Evolutionary conservation across 2,113 vertebrate genomes (phyloP).

Genomic region (Bombycilla garrulus): DNA sequence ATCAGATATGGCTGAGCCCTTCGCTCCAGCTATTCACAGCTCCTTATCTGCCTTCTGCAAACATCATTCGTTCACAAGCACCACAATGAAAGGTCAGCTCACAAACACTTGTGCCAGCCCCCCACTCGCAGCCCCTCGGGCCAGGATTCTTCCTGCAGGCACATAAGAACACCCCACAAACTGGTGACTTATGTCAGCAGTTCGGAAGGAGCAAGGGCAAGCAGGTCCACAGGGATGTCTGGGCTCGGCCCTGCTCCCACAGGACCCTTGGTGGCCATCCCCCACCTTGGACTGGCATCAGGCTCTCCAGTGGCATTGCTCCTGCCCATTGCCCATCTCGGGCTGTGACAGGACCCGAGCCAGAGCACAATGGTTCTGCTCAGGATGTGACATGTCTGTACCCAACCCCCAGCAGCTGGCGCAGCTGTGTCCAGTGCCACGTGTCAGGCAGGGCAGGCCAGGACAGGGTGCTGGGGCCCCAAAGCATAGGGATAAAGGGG

Average conservation of each 20-base stretch:
- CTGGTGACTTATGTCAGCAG: no score
- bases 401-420: neutral
- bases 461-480: fast-evolving
- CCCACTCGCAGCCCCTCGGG: fast-evolving
- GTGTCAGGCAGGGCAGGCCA: neutral
- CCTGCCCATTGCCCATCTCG: neutral
- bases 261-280: neutral
- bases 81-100: neutral
- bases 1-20: fast-evolving
- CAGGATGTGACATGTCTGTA: neutral
- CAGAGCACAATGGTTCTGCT: neutral
- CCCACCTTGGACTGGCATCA: neutral
- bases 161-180: neutral
- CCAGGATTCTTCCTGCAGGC: neutral
- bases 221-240: fast-evolving
- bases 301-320: neutral
- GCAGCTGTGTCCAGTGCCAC: neutral
- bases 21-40: neutral
- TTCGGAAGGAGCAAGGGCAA: neutral
- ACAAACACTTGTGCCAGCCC: neutral
- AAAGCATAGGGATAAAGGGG: neutral
- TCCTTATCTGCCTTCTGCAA: neutral
- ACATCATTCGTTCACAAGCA: neutral
- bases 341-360: fast-evolving
- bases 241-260: neutral